Conservation (phyloP, 2,888 invertebrate species). For the Pyrochroa serraticornis region DNA sequence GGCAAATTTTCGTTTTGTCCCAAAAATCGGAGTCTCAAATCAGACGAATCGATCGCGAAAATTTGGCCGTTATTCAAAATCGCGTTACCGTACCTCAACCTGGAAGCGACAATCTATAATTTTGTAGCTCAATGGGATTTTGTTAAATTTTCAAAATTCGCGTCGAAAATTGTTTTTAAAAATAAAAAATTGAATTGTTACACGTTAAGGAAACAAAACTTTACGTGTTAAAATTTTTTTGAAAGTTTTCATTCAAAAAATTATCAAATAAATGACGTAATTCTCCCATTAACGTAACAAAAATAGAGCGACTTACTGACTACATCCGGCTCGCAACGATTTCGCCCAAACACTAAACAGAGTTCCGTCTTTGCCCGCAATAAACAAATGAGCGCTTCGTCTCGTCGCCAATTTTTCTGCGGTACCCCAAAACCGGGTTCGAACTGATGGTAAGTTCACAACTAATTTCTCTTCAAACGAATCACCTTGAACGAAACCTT, state of each 20-base stretch:
- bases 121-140: background rate
- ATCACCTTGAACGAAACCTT: constrained; percentile 64
- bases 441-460: constrained; percentile 59
- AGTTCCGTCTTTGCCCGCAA: constrained; percentile 62
- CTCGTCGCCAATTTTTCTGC: constrained; percentile 40
- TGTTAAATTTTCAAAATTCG: too few species aligned
- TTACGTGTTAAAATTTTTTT: too few species aligned
- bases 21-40: constrained; percentile 60
- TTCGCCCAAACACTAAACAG: constrained; percentile 62
- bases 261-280: too few species aligned
- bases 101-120: constrained; percentile 44
- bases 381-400: constrained; percentile 47
- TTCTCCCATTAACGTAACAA: background rate
- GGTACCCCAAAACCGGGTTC: constrained; percentile 41
- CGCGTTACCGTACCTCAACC: constrained; percentile 63
- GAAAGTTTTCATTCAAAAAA: too few species aligned
- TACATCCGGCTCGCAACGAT: constrained; percentile 61
- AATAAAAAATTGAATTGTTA: too few species aligned
- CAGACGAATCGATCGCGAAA: constrained; percentile 52
- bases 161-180: too few species aligned
- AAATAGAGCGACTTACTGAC: constrained; percentile 61
- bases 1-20: constrained; percentile 59
- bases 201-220: too few species aligned
- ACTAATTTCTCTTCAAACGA: constrained; percentile 54
- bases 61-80: constrained; percentile 58